Base-by-base conservation (phyloP, 2,888 invertebrate genomes). In the Cryptus armator region DNA sequence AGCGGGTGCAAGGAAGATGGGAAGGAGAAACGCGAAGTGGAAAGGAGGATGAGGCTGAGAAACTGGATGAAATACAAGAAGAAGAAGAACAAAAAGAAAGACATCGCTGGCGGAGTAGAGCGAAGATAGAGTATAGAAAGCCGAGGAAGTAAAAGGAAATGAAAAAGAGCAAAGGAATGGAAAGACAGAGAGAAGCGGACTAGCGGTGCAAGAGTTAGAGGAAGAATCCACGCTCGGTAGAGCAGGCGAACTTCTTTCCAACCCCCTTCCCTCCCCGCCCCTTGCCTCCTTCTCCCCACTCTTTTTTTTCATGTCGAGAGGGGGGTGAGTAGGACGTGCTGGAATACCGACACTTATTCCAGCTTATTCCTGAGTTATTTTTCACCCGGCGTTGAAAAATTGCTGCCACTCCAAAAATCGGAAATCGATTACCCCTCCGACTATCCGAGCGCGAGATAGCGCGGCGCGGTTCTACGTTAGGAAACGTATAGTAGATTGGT, bases 321-420 rank as follows among this genome's bases (percentile, higher is more conserved):
- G 64, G 72, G 56, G 64, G 71, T 66, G 86, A 81, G 84, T 79
- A 32, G 68, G 79, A 82, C 71, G 86, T 84, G 83, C 83, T 72
- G 56, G 83, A 62, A 81, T 86, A 79, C 70, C 81, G 78, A 74
- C 78, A 81, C 84, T 85, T 81, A 84, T 83, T 84, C 77, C 81
- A 70, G 90, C 90, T 92, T 91, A 90, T 91, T 90, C 89, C 87
- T 75, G 88, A 91, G 90, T 91, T 91, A 92, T 92, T 92, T 92
- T 92, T 92, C 91, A 90, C 87, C 83, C 87, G 83, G 86, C 87
- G 89, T 89, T 91, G 92, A 92, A 89, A 92, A 92, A 92, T 92
- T 90, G 89, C 89, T 88, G 88, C 88, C 90, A 89, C 90, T 91
- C 86, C 83, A 90, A 86, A 90, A 91, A 92, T 92, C 91, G 92